Evolutionary conservation across 2,113 vertebrate species (phyloP), one percentile per base, ranked within the genome.

Genomic region (Pangasianodon gigas): DNA sequence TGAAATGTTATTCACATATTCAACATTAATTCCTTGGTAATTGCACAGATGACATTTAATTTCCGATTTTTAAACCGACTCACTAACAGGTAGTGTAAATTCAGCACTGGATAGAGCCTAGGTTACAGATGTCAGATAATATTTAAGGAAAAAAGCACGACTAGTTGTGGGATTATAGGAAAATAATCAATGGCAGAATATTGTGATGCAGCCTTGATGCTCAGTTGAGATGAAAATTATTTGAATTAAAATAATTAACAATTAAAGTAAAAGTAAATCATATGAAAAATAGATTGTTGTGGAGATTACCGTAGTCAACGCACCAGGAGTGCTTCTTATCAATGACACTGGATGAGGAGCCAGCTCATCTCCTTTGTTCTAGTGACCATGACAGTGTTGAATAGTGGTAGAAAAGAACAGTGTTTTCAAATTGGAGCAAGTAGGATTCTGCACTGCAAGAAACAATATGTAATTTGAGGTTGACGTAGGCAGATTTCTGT

Each of bases 401-500:
- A 37, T 58, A 41, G 60, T 62, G 32, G 19, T 16, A 84, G 16
- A 62, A 44, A 11, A 48, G 84, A 65, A 65, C 84, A 48, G 32
- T 24, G 4, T 84, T 44, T 84, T 85, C 26, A 60, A 62, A 79
- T 60, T 87, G 52, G 51, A 67, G 0, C 32, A 32, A 52, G 7
- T 24, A 9, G 4, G 69, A 32, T n/a, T 51, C 74, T 80, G 24
- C 41, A 48, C 19, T 48, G 86, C 32, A 41, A 75, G 32, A 87
- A 75, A 87, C 21, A 74, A 75, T 60, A 37, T 86, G 13, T 5
- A 14, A 77, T 56, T 26, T 75, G 86, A 41, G 21, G 51, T 77
- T 77, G 24, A 87, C 77, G 37, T 56, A 58, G 37, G 52, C 24
- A 80, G 8, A 60, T 87, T 87, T 6, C 4, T 60, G 69, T 87